Conservation (phyloP, 2,797 vertebrate species). For the Neopelma chrysocephalum region DNA sequence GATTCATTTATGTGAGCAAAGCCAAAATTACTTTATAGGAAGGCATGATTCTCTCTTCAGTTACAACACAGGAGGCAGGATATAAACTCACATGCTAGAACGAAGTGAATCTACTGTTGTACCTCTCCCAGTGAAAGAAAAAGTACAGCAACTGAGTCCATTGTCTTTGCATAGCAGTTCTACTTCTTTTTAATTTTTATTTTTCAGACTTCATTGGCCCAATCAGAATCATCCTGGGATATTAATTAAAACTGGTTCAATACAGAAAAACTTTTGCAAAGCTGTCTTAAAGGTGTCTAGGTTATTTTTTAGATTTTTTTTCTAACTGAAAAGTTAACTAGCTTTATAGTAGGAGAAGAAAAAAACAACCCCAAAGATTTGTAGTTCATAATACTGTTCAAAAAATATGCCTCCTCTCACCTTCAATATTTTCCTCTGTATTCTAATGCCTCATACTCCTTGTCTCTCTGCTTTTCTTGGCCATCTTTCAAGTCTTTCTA, state of each 20-base stretch:
- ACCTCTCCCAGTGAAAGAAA: not conserved
- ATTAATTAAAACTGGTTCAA: not conserved
- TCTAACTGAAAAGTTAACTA: not conserved
- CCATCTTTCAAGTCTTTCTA: not conserved
- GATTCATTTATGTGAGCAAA: not conserved
- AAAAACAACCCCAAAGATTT: not conserved
- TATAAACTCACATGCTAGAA: not conserved
- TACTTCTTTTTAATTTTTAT: not conserved
- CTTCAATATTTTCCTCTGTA: not conserved
- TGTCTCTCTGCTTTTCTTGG: conserved; percentile 8
- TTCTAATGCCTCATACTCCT: not conserved
- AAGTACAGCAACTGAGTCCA: not conserved
- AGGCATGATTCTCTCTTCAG: not conserved
- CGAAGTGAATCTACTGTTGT: not conserved
- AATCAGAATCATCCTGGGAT: not conserved
- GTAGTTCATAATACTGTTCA: not conserved
- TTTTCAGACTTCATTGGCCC: not conserved
- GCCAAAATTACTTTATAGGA: not conserved
- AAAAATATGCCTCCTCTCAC: not conserved
- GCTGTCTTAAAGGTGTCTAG: not conserved
- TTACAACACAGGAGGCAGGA: not conserved
- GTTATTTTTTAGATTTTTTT: not conserved
- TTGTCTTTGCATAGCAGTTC: not conserved
- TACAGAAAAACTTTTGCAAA: not conserved
- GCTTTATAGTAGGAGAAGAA: not conserved